A percentile compares a stretch with the other conserved stretches of the same genome.
Conservation (phyloP, 2,797 vertebrate species). For the Jordanella pulchra region DNA sequence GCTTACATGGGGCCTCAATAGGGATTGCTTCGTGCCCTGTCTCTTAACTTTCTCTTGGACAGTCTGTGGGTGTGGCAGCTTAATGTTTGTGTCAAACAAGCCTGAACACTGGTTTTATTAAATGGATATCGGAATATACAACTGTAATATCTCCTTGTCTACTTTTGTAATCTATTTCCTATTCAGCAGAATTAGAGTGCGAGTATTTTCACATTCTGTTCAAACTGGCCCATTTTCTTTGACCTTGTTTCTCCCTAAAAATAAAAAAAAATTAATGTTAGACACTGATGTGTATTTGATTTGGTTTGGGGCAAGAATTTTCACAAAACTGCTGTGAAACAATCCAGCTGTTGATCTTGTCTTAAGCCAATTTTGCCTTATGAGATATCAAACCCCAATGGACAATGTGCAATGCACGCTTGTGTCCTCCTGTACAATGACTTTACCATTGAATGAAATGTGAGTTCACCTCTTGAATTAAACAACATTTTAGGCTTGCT, state of each 20-base stretch:
- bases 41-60: slow-evolving; percentile 46
- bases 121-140: slow-evolving; percentile 23
- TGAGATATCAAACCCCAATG: slow-evolving; percentile 56
- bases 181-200: slow-evolving; percentile 44
- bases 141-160: slow-evolving; percentile 53
- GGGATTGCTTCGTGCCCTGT: slow-evolving; percentile 29
- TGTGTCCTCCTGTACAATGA: slow-evolving; percentile 51
- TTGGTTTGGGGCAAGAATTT: slow-evolving; percentile 46
- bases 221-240: slow-evolving; percentile 56
- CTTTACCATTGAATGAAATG: slow-evolving; percentile 28
- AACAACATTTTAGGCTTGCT: slow-evolving; percentile 24
- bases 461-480: slow-evolving; percentile 35
- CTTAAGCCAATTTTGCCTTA: slow-evolving; percentile 81
- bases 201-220: slow-evolving; percentile 54
- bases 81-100: slow-evolving; percentile 65
- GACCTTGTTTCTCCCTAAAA: slow-evolving; percentile 41
- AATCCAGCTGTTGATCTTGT: slow-evolving; percentile 64
- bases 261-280: slow-evolving; percentile 19
- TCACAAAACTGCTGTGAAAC: slow-evolving; percentile 34
- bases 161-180: slow-evolving; percentile 72
- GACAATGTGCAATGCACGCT: slow-evolving; percentile 59
- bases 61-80: slow-evolving; percentile 68
- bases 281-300: background rate
- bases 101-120: slow-evolving; percentile 41
- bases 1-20: slow-evolving; percentile 39